Evolutionary conservation across 2,888 invertebrate species (phyloP), one percentile per base, ranked within the genome.

Genomic region (Caenorhabditis becei): DNA sequence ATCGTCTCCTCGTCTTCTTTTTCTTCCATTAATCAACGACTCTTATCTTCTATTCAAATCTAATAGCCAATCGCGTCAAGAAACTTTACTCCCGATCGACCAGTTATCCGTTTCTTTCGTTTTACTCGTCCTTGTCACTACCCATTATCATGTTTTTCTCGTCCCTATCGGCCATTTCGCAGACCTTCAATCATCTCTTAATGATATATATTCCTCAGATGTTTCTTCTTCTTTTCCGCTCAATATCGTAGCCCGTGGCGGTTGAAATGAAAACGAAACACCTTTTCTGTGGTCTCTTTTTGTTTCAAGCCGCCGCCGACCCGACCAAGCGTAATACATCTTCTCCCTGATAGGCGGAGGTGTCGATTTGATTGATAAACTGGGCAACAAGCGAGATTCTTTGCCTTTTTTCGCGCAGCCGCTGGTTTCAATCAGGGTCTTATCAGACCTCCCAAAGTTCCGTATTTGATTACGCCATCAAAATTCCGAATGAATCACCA

Each of bases 311-410:
- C 66, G 49, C 7, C 41, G 14, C 11, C 41, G 41, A 49, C 49
- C 75, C 75, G 75, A 75, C 59, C 75, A 75, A 53, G 63, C 80
- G 80, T 63, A 63, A 80, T 80, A 74, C 69, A 58, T 80, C 69
- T 74, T 78, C 54, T 70, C 41, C 56, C 62, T 80, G 80, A 80
- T 80, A 69, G 62, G 80, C 69, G 35, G 35, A 80, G 80, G 80
- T 80, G 80, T 80, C 74, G 69, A 80, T 80, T 74, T 80, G 71
- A 80, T 77, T 75, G 75, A 75, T 75, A 75, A 75, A 75, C 75
- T 75, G 51, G 69, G 77, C 69, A 66, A 58, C 59, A 66, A 67
- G 61, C 26, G 67, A 69, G 62, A 67, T 75, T 66, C 74, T 37
- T 51, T 61, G 49, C 32, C 53, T 66, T 66, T 66, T 51, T 41